These are phyloP conservation scores for Porites cylindrica DNA, from an alignment of 92 coral and sea anemone species.

Conservation along the genomic window DNA sequence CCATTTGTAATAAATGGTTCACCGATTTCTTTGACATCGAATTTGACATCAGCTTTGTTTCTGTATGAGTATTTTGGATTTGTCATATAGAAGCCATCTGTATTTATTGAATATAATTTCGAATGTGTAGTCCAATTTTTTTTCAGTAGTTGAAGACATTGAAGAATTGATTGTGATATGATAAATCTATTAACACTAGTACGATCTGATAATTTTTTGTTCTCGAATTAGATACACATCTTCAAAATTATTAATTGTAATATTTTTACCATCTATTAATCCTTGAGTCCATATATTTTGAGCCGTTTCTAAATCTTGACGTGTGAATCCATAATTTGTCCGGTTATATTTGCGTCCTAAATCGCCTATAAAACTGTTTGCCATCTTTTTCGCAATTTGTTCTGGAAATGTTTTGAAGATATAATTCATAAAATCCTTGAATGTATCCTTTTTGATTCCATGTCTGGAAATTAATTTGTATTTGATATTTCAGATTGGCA, in stretches of 20 bases:
- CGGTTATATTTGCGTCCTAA: constrained; percentile 30
- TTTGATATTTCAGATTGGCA: too few relatives aligned
- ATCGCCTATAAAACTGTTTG: constrained; percentile 29
- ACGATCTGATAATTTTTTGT: background rate
- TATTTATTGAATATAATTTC: constrained; percentile 2
- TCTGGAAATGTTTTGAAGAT: too few relatives aligned
- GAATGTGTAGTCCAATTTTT: constrained; percentile 5
- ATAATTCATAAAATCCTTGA: too few relatives aligned
- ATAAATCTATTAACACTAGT: background rate
- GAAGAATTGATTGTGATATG: background rate
- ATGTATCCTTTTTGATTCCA: too few relatives aligned
- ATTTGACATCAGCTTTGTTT: constrained; percentile 20
- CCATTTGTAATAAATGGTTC: background rate
- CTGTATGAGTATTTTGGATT: constrained; percentile 31
- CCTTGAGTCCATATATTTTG: background rate
- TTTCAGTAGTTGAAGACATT: background rate
- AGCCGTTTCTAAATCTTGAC: constrained; percentile 35
- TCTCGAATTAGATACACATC: background rate
- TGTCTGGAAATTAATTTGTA: too few relatives aligned
- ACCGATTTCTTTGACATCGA: constrained; percentile 14
- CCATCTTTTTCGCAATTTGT: constrained; percentile 20
- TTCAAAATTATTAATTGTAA: background rate
- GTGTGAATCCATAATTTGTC: constrained; percentile 39
- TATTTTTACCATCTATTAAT: background rate
- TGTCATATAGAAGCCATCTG: constrained; percentile 42